Conservation (phyloP, 2,797 vertebrate genomes). For the Sebastes taczanowskii region DNA sequence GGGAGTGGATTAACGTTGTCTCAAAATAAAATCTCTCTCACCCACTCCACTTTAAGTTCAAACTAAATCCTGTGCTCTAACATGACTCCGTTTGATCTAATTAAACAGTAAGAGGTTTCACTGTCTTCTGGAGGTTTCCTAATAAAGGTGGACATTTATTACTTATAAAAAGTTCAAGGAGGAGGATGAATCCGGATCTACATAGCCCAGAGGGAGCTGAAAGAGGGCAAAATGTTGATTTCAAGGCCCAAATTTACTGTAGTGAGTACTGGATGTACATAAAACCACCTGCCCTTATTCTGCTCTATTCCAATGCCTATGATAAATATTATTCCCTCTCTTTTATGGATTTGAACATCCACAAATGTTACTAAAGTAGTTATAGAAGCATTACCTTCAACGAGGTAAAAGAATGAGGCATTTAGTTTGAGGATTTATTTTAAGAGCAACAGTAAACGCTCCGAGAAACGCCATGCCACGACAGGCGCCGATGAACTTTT, state of each 20-base stretch:
- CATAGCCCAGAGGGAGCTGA: background rate
- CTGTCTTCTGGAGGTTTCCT: background rate
- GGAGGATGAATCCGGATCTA: background rate
- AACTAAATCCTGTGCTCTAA: background rate
- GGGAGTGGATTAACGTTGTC: slow-evolving; percentile 25
- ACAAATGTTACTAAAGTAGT: background rate
- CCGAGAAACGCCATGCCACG: no score
- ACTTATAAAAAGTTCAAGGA: background rate
- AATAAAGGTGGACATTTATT: background rate
- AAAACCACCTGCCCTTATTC: background rate
- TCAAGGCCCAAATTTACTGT: background rate
- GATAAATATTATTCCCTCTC: background rate
- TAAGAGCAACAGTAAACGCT: background rate
- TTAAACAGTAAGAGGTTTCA: background rate
- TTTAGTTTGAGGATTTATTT: background rate
- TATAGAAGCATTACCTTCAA: background rate
- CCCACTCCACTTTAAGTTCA: slow-evolving; percentile 6
- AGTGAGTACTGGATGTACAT: background rate
- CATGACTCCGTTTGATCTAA: background rate
- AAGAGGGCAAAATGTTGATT: background rate
- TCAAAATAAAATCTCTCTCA: slow-evolving; percentile 24
- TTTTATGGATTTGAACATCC: background rate
- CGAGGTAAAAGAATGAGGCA: background rate
- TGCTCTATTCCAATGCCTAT: background rate
- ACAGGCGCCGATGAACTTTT: no score